Conservation (phyloP, 2,113 vertebrate species). For the Garra rufa region DNA sequence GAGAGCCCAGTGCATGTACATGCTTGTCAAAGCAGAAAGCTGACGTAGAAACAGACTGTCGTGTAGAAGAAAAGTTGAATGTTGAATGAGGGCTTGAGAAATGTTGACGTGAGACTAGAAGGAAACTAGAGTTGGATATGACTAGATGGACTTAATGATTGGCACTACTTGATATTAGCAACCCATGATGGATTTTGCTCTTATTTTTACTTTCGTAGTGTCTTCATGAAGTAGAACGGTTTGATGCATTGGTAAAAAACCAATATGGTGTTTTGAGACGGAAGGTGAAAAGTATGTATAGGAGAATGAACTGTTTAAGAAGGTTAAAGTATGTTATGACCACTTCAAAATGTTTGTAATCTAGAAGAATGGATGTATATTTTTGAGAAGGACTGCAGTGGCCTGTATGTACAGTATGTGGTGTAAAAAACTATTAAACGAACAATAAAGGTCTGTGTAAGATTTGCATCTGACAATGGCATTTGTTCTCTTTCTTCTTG, state of each 20-base stretch:
- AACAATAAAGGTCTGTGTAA: conserved; percentile 81
- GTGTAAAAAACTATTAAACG: conserved; percentile 62
- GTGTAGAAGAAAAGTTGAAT: conserved; percentile 43
- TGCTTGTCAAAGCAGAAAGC: conserved; percentile 51
- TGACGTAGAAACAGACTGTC: conserved; percentile 12
- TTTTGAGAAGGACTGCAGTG: conserved; percentile 50
- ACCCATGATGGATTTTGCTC: conserved; percentile 17
- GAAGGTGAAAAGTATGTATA: conserved; percentile 62
- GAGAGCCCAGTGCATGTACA: conserved; percentile 53
- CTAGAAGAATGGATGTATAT: conserved; percentile 37
- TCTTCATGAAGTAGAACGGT: conserved; percentile 53
- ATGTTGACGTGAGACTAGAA: conserved; percentile 51
- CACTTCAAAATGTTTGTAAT: conserved; percentile 31
- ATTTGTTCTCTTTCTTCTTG: conserved; percentile 16
- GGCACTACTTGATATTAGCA: conserved; percentile 12
- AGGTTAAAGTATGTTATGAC: conserved; percentile 58
- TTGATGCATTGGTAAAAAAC: conserved; percentile 49
- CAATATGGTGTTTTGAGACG: conserved; percentile 38
- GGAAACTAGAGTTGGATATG: conserved; percentile 47
- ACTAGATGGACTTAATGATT: conserved; percentile 45
- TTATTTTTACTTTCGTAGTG: conserved; percentile 41
- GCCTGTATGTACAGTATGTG: conserved; percentile 64
- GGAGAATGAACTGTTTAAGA: conserved; percentile 45
- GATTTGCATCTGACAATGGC: conserved; percentile 69
- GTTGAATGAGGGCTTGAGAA: conserved; percentile 62